phyloP scores from a whole-genome alignment of 1,140 invertebrate species.

The Andrena cerasifolii region DNA sequence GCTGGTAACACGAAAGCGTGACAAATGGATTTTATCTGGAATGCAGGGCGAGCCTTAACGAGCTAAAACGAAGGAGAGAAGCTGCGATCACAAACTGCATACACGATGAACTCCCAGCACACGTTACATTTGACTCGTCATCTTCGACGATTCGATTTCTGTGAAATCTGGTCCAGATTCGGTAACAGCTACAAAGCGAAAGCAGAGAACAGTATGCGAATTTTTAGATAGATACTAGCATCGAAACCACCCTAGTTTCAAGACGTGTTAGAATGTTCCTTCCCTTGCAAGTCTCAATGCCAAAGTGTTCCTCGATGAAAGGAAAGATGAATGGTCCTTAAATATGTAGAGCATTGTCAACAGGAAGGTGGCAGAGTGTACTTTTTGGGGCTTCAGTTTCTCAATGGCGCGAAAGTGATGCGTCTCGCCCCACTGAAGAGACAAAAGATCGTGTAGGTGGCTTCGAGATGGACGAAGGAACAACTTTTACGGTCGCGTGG shows the following conservation, averaged over 20 bases:
- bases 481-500: constrained; percentile 42
- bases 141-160: too few relatives aligned
- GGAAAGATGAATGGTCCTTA: neutral
- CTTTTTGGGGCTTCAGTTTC: neutral
- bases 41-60: neutral
- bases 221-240: too few relatives aligned
- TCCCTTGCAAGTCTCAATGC: neutral
- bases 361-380: neutral
- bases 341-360: neutral
- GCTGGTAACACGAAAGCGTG: neutral
- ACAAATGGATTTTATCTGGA: neutral
- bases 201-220: too few relatives aligned
- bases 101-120: too few relatives aligned
- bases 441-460: constrained; percentile 27
- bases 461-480: constrained; percentile 1
- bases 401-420: constrained; percentile 37
- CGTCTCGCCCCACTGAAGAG: constrained; percentile 10
- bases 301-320: neutral
- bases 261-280: neutral
- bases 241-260: neutral
- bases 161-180: too few relatives aligned
- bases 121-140: too few relatives aligned
- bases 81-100: too few relatives aligned
- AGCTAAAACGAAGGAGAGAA: neutral
- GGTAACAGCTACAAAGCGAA: too few relatives aligned